Base-by-base conservation (phyloP, 1,140 invertebrate species). In the Cecropterus lyciades region DNA sequence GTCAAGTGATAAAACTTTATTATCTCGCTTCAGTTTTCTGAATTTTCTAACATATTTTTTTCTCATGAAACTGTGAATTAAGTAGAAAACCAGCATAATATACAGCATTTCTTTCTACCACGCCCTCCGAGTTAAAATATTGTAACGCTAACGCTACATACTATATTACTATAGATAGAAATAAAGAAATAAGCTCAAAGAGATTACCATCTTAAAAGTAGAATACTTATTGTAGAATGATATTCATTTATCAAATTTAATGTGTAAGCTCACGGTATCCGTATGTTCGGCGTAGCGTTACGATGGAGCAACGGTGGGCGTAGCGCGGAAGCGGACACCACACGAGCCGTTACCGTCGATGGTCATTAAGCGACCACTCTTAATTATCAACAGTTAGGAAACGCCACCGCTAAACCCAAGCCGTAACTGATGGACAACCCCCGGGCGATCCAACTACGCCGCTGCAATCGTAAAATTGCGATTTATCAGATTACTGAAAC, bases 311-410 rank as follows among this genome's bases (percentile, higher is more conserved):
- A 24, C 48, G 37, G 70, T 73, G 69, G 78, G 77, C 75, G 80
- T 84, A 80, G 73, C 74, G 69, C 78, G 79, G 85, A 84, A 82
- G 80, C 79, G 66, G 64, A 53, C 69, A 77, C 69, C 79, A 75
- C 79, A 74, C 68, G 67, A 70, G 75, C 87, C 84, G 85, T 88
- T 85, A 88, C 75, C 82, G 77, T 80, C 82, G 68, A 63, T 75
- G 68, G 66, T 75, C 71, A 88, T 90, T 87, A 87, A 70, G 71
- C 74, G 76, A 84, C 79, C 83, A 81, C 81, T 85, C 83, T 88
- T 90, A 90, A 90, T 89, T 87, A 87, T 85, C 81, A 85, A 89
- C 83, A 87, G 84, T 87, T 87, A 89, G 69, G 66, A 60, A 77
- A 68, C 72, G 73, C 53, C 40, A 30, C 53, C 40, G 55, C 69